These are phyloP conservation scores for Limonius californicus DNA, from an alignment of 1,140 invertebrate genomes.

Conservation along the genomic window DNA sequence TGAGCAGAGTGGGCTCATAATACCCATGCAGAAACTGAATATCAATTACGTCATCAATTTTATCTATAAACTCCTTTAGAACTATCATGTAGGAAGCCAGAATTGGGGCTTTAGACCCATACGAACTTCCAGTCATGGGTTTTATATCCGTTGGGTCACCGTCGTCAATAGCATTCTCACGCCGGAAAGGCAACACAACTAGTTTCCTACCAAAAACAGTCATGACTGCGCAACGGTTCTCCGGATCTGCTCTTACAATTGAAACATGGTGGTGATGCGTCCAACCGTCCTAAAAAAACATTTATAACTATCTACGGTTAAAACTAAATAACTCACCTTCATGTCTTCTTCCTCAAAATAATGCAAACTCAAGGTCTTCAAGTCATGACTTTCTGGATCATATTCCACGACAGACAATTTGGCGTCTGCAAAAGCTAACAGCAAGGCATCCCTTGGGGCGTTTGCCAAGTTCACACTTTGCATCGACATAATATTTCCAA, in stretches of 20 bases:
- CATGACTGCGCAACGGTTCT: conserved; percentile 95
- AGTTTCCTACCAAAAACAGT: conserved; percentile 90
- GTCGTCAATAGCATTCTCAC: conserved; percentile 77
- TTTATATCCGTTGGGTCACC: conserved; percentile 66
- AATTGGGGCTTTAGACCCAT: conserved; percentile 63
- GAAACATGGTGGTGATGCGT: conserved; percentile 79
- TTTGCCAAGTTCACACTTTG: conserved; percentile 80
- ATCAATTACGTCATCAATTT: conserved; percentile 93
- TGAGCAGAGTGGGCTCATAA: conserved; percentile 94
- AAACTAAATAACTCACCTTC: conserved; percentile 57
- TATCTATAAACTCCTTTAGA: conserved; percentile 80
- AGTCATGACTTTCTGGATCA: conserved; percentile 85
- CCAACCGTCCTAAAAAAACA: conserved; percentile 66
- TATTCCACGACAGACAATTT: conserved; percentile 95
- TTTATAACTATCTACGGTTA: conserved; percentile 5
- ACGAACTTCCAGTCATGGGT: conserved; percentile 51
- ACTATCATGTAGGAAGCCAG: conserved; percentile 90
- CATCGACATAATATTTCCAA: conserved; percentile 90
- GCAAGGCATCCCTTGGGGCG: conserved; percentile 78
- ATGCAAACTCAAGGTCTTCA: conserved; percentile 94
- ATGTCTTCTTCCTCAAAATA: conserved; percentile 98
- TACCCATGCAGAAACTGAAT: conserved; percentile 98
- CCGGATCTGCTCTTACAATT: conserved; percentile 91
- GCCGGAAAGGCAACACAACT: conserved; percentile 90
- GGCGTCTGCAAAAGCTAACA: conserved; percentile 92